Percentiles rank a stretch among this genome's conserved stretches.
Conservation (phyloP, 2,797 vertebrate species). For the Steatocranus sp. region DNA sequence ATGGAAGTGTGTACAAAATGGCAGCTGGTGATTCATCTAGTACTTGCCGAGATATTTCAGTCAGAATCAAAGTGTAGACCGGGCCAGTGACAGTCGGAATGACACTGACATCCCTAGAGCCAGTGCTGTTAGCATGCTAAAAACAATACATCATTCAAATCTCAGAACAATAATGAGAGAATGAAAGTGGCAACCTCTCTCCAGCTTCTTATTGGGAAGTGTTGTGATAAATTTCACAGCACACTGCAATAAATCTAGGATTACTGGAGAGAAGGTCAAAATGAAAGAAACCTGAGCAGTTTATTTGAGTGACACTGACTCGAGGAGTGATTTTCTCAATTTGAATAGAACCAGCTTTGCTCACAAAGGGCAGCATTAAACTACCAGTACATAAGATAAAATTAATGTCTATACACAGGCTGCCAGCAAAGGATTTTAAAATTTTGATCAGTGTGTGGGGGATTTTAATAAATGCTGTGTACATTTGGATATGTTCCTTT, state of each 20-base stretch:
- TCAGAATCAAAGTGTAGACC: not conserved
- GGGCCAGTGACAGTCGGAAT: not conserved
- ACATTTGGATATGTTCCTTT: constrained; percentile 25
- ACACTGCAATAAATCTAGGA: not conserved
- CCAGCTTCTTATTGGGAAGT: not conserved
- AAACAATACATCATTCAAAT: not conserved
- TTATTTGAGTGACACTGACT: constrained; percentile 11
- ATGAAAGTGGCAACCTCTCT: not conserved
- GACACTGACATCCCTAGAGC: not conserved
- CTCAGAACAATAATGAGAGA: not conserved
- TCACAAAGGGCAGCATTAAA: not conserved
- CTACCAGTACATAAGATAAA: not conserved
- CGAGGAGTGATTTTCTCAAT: not conserved
- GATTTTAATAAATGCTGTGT: constrained; percentile 32
- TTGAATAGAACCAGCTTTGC: not conserved
- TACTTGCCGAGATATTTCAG: not conserved
- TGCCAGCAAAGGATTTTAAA: not conserved
- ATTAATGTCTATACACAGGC: not conserved
- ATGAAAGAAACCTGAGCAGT: not conserved
- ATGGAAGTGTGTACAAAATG: not conserved
- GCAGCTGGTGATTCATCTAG: not conserved
- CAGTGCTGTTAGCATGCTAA: not conserved
- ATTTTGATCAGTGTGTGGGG: constrained; percentile 2
- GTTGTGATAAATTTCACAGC: not conserved
- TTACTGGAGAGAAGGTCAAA: constrained; percentile 22